Conservation (phyloP, 1,140 invertebrate genomes). For the Anagrus nilaparvatae region DNA sequence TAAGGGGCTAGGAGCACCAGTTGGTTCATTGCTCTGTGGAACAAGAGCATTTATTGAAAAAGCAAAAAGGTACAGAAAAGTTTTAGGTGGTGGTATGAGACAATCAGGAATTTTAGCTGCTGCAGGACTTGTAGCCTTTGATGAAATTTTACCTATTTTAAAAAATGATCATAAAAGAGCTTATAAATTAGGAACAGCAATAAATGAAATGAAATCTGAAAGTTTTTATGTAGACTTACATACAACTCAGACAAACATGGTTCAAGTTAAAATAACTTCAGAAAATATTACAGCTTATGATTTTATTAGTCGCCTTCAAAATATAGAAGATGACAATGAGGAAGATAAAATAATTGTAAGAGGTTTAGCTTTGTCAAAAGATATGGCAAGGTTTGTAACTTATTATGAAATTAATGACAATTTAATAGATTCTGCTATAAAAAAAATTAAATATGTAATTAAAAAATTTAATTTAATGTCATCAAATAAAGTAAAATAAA, state of each 20-base stretch:
- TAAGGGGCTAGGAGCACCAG: constrained; percentile 81
- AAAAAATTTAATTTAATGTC: constrained; percentile 34
- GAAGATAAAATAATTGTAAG: constrained; percentile 43
- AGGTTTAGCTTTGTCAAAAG: constrained; percentile 43
- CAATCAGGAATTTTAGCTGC: constrained; percentile 84
- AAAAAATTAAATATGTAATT: constrained; percentile 53
- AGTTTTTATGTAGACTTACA: constrained; percentile 53
- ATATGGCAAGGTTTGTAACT: constrained; percentile 51
- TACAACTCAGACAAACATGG: constrained; percentile 67
- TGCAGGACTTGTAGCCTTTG: constrained; percentile 71
- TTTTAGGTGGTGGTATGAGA: constrained; percentile 84
- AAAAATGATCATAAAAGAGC: constrained; percentile 66
- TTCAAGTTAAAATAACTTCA: constrained; percentile 53
- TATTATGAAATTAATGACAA: constrained; percentile 56
- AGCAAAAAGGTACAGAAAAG: constrained; percentile 68
- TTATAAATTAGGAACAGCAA: constrained; percentile 57
- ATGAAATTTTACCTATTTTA: constrained; percentile 61
- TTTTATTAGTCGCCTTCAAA: constrained; percentile 48
- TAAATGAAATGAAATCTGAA: constrained; percentile 20
- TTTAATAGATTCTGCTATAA: constrained; percentile 51
- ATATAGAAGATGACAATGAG: constrained; percentile 42
- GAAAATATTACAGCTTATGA: constrained; percentile 36
- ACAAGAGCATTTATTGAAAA: constrained; percentile 63
- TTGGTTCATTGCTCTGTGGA: constrained; percentile 78
- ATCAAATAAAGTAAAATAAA: no score